phyloP scores from a whole-genome alignment of 2,113 vertebrate species.

The Prinia subflava region DNA sequence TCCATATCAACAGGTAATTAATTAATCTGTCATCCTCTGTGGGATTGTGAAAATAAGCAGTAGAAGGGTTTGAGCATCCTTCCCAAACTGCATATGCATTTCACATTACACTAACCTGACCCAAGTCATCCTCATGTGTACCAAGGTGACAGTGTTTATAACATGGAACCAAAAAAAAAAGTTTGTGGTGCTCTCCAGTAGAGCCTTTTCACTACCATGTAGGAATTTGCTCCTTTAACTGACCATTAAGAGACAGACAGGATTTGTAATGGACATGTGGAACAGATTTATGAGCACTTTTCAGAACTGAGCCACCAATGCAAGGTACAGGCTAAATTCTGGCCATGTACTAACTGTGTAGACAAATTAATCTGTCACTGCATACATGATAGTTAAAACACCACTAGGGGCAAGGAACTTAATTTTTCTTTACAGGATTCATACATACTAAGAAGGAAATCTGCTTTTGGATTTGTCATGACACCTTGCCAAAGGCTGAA shows the following conservation, averaged over 20 bases:
- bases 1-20: background rate
- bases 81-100: background rate
- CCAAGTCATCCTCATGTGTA: background rate
- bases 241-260: background rate
- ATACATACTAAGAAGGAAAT: constrained; percentile 4
- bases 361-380: constrained; percentile 1
- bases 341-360: background rate
- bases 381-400: background rate
- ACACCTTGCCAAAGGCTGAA: constrained; percentile 27
- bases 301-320: background rate
- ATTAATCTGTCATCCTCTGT: background rate
- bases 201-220: background rate
- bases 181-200: background rate
- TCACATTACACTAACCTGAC: background rate
- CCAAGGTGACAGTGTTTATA: background rate
- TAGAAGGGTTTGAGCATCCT: background rate
- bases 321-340: background rate
- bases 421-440: background rate
- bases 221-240: background rate
- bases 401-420: background rate
- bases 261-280: background rate
- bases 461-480: background rate
- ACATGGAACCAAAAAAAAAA: background rate
- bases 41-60: background rate
- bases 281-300: background rate